A percentile compares a stretch with the other conserved stretches of the same genome.
These are phyloP conservation scores for Popillia japonica DNA, from an alignment of 1,140 invertebrate species.

Conservation along the genomic window DNA sequence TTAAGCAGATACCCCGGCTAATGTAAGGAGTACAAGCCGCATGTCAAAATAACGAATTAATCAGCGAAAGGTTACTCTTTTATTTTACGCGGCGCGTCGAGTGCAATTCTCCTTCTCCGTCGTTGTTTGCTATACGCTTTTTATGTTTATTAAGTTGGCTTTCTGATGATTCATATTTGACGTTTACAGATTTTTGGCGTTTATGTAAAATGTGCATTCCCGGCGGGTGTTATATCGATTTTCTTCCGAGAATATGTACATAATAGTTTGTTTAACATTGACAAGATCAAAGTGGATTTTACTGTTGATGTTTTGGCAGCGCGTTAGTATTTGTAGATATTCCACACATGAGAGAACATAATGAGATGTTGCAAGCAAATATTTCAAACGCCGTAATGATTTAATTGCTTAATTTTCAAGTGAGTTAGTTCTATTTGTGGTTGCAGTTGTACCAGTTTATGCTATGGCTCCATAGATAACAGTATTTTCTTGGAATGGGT, in stretches of 20 bases:
- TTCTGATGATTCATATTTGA: no score
- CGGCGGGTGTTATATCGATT: no score
- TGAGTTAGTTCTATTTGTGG: not conserved
- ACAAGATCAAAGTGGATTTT: not conserved
- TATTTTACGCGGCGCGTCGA: not conserved
- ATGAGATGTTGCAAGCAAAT: not conserved
- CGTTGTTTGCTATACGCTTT: not conserved
- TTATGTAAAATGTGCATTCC: no score
- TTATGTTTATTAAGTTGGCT: slow-evolving; percentile 1
- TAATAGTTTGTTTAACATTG: not conserved
- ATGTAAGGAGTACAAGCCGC: slow-evolving; percentile 27
- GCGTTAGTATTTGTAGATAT: not conserved
- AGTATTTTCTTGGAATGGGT: no score
- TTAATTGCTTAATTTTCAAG: slow-evolving; percentile 19
- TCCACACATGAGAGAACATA: not conserved
- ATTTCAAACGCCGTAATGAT: not conserved
- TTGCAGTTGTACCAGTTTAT: no score
- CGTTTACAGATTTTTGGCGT: no score
- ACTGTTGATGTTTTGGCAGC: not conserved
- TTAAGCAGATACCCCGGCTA: slow-evolving; percentile 23
- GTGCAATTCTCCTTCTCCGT: not conserved
- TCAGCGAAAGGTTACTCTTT: slow-evolving; percentile 6
- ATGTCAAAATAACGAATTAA: slow-evolving; percentile 33
- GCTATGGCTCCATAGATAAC: no score
- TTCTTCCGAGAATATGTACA: no score